Evolutionary conservation across 35 echinoderm and acorn worm genomes (phyloP), one percentile per base, ranked within the genome.

Genomic region (Nesometra sesokonis): DNA sequence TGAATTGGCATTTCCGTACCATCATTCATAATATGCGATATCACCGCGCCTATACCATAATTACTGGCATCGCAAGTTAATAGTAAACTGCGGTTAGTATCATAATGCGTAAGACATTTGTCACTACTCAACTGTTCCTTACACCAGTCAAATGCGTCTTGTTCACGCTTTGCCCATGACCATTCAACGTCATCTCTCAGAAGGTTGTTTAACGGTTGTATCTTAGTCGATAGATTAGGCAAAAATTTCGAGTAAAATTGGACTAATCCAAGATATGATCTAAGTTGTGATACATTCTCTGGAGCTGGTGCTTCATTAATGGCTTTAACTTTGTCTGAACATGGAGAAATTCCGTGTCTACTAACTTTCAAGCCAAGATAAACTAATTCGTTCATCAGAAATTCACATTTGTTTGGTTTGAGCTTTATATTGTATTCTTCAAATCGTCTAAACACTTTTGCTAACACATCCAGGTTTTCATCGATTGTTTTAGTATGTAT

Each of bases 401-500:
- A 67, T 27, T 67, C 23, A 19, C 52, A 67, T 67, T 67, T 67
- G 0, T 5, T 3, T 19, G 8, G 7, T 27, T 67, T 67, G 7
- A 67, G 23, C 2, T 27, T 9, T 2, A 67, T 19, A 67, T 67
- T 67, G 21, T 67, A 19, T 2, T 67, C 9, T 9, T 67, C 23
- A 27, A 67, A 67, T 11, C 52, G 52, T 67, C 23, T 33, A 13
- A 90, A 80, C 77, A 86, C 83, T 80, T 82, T 33, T 19, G 34
- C 39, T 31, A 82, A 37, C 0, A 89, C 77, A 33, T 79, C 46
- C 15, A 85, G 8, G 80, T 93, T 84, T 32, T 93, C 81, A 9
- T 88, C 86, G 3, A 81, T 36, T 35, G 86, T 85, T 15, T 76
- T 27, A 47, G 91, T 89, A 30, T 82, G 34, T 11, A 93, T 89